Evolutionary conservation across 2,797 vertebrate species (phyloP).

Genomic region (Erethizon dorsatum): DNA sequence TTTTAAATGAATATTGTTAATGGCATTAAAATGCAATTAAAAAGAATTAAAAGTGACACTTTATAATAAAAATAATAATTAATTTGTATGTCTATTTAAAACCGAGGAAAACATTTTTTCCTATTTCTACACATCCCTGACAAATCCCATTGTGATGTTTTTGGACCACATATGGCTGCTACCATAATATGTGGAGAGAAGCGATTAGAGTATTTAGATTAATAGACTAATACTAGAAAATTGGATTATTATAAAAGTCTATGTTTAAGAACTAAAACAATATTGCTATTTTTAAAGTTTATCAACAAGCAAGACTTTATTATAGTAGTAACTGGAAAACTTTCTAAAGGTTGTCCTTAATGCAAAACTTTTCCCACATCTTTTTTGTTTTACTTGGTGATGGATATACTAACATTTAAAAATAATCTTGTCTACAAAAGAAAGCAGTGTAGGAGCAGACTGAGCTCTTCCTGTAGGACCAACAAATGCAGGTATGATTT

Average conservation of each 20-base stretch:
- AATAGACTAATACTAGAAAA: neutral
- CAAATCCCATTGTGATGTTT: neutral
- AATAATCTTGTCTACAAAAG: neutral
- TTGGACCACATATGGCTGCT: neutral
- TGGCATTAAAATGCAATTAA: neutral
- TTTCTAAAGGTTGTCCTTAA: neutral
- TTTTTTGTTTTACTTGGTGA: neutral
- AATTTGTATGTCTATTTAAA: neutral
- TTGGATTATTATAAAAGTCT: slow-evolving; percentile 43
- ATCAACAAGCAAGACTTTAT: slow-evolving; percentile 1
- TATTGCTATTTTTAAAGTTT: slow-evolving; percentile 9
- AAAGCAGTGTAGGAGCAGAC: neutral
- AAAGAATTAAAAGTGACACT: neutral
- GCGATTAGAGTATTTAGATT: neutral
- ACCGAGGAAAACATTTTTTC: slow-evolving; percentile 9
- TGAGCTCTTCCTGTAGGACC: neutral
- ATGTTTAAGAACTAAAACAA: slow-evolving; percentile 37
- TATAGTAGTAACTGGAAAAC: neutral
- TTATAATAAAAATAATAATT: slow-evolving; percentile 18
- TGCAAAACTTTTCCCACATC: neutral
- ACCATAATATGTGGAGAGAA: neutral
- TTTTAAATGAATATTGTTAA: neutral
- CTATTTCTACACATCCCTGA: neutral
- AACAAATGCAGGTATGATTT: neutral
- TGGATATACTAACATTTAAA: neutral